Evolutionary conservation across 1,140 invertebrate genomes (phyloP), one percentile per base, ranked within the genome.

Genomic region (Ips nitidus): DNA sequence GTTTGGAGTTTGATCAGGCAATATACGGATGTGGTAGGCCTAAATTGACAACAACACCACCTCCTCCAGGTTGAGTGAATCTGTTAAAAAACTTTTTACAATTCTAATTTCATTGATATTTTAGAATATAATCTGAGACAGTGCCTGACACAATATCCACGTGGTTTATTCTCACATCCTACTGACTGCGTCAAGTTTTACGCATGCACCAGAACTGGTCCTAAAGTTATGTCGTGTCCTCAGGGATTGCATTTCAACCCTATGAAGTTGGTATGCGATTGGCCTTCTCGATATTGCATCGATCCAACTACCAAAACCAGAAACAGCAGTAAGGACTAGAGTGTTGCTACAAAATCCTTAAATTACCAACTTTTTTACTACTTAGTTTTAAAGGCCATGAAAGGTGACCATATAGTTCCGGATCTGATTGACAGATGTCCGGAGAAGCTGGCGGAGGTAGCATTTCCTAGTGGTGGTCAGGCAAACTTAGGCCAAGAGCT

Each of bases 401-500:
- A 66, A 62, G 36, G n/a, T 7, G 71, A 75, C 52, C 66, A 70
- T 55, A 72, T 80, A n/a, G 64, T 71, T 8, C 77, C 76, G 3
- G 75, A 78, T 56, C 73, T 79, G 2, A 71, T 79, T n/a, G 73
- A 73, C 40, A 58, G 59, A 38, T 62, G 70, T 39, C 79, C 78
- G 1, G 50, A 67, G n/a, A 64, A 70, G 66, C 52, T 69, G 42
- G 67, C 78, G 52, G 61, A 71, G 57, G 73, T 77, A 37, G 69
- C 66, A 2, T 77, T 73, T 79, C 84, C 85, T 0, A 85, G 83
- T 66, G 85, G 85, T 5, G 79, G 84, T 0, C 81, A 78, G 55
- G 87, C 90, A 1, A 83, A 91, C 4, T 75, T 87, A 52, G 92
- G 92, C 4, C 92, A 93, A 75, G 88, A 87, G 73, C 77, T 91